Conservation (phyloP, 2,888 invertebrate species). For the Machimus atricapillus region DNA sequence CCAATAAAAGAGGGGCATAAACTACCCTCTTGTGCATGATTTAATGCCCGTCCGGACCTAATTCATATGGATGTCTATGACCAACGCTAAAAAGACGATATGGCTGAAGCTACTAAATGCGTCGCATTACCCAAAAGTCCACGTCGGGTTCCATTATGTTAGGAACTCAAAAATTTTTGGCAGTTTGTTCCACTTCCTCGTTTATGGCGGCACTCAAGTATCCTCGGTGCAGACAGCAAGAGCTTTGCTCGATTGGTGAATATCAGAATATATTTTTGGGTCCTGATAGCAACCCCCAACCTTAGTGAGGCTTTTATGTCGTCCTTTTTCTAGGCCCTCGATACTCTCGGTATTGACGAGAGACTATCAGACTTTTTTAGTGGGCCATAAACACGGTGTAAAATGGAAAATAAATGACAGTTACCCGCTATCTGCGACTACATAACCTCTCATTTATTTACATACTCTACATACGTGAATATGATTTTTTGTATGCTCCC, state of each 20-base stretch:
- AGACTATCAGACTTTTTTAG: constrained; percentile 47
- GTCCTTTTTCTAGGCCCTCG: constrained; percentile 27
- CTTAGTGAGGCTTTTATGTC: constrained; percentile 5
- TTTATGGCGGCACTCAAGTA: constrained; percentile 32
- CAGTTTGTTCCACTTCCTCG: constrained; percentile 36
- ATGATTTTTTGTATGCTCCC: constrained; percentile 27
- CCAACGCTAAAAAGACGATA: constrained; percentile 7
- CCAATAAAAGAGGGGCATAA: constrained; percentile 31
- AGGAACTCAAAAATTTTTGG: constrained; percentile 38
- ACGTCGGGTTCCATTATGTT: constrained; percentile 19
- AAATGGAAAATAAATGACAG: constrained; percentile 45
- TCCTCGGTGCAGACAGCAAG: not conserved
- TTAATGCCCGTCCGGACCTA: constrained; percentile 35
- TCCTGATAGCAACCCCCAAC: constrained; percentile 7
- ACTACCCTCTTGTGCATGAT: constrained; percentile 42
- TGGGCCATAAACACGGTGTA: constrained; percentile 46
- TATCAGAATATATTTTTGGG: constrained; percentile 33
- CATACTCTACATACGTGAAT: constrained; percentile 30
- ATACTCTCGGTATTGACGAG: constrained; percentile 37
- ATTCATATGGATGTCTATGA: constrained; percentile 34
- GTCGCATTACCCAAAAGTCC: constrained; percentile 32
- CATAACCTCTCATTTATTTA: constrained; percentile 40
- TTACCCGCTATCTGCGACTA: constrained; percentile 37
- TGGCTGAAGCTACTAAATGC: constrained; percentile 17
- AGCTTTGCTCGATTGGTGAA: constrained; percentile 26